Evolutionary conservation across 1,140 invertebrate genomes (phyloP).

Genomic region (Euura lappo): DNA sequence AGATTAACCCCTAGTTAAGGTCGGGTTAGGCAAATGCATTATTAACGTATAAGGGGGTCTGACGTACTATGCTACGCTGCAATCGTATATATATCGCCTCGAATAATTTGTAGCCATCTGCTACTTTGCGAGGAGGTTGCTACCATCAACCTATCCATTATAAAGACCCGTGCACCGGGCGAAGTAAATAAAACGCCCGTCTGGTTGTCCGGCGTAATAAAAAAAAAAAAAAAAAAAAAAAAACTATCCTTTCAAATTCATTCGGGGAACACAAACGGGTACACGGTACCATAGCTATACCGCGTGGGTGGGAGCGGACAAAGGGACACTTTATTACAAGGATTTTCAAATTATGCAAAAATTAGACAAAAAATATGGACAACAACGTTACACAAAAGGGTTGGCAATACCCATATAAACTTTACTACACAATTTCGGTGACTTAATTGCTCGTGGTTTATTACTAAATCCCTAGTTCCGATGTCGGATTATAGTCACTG

Average conservation of each 20-base stretch:
- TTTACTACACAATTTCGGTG: too few relatives aligned
- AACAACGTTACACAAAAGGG: neutral
- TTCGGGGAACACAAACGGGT: too few relatives aligned
- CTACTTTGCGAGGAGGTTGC: constrained; percentile 28
- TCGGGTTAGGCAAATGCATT: constrained; percentile 29
- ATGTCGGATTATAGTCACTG: too few relatives aligned
- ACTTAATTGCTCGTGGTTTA: too few relatives aligned
- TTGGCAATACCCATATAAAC: neutral
- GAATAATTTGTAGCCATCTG: constrained; percentile 42
- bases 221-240: too few relatives aligned
- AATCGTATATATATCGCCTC: constrained; percentile 20
- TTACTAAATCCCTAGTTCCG: too few relatives aligned
- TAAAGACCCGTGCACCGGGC: constrained; percentile 13
- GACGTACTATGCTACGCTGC: constrained; percentile 10
- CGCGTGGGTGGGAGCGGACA: neutral
- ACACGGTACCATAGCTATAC: neutral
- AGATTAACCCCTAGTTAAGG: constrained; percentile 28
- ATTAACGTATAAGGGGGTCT: constrained; percentile 20
- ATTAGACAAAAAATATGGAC: neutral
- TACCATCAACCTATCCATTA: neutral
- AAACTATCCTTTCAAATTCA: too few relatives aligned
- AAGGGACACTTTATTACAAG: neutral
- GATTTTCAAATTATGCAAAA: neutral
- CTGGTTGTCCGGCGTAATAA: constrained; percentile 13
- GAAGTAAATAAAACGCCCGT: constrained; percentile 45